Conservation (phyloP, 2,797 vertebrate species). For the Xiphorhynchus erythropygius region DNA sequence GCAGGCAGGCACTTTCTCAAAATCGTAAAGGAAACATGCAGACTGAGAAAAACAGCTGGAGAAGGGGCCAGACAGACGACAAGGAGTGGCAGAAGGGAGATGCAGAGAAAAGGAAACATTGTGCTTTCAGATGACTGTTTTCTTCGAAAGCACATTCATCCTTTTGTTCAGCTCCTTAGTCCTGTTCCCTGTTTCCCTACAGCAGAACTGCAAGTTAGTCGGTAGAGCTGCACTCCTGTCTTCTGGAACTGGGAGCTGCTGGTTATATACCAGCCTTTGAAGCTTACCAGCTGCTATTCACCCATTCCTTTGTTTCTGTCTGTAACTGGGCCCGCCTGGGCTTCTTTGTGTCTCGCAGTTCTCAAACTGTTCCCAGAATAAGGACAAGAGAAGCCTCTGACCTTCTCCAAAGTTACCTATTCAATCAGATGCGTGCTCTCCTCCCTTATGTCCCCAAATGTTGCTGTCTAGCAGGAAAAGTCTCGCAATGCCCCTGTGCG, state of each 20-base stretch:
- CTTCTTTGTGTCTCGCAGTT: background rate
- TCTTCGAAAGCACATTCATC: background rate
- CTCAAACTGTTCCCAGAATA: background rate
- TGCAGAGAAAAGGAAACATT: background rate
- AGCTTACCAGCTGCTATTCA: conserved; percentile 13
- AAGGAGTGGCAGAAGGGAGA: background rate
- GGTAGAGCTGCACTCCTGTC: background rate
- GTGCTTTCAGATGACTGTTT: background rate
- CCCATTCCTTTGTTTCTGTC: conserved; percentile 22
- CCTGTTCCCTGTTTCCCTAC: background rate
- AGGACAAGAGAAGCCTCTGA: background rate
- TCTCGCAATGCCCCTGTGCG: background rate
- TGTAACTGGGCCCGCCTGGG: background rate
- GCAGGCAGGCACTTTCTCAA: background rate
- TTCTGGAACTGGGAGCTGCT: background rate
- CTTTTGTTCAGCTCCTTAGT: background rate
- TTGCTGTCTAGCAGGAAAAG: background rate
- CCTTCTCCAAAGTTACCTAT: background rate
- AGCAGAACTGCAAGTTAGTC: background rate
- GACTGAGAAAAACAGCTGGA: background rate
- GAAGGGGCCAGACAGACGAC: background rate
- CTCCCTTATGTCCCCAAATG: background rate
- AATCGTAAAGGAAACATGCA: background rate
- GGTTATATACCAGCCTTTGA: background rate
- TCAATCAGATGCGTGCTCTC: background rate